phyloP scores from a whole-genome alignment of 2,113 vertebrate species.

The Henicopernis longicauda region DNA sequence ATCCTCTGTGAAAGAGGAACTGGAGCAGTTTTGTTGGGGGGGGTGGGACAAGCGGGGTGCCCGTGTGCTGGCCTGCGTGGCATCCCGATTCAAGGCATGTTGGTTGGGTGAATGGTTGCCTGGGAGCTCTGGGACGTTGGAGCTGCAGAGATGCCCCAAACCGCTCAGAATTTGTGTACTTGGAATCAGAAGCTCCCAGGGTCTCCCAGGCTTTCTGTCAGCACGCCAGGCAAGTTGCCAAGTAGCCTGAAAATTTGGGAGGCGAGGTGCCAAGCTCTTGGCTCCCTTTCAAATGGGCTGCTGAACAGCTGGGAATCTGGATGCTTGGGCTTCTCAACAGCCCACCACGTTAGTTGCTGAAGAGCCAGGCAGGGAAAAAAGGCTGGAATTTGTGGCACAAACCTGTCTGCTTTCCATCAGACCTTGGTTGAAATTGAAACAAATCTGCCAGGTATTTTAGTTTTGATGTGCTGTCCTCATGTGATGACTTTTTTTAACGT shows the following conservation, averaged over 20 bases:
- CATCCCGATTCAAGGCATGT: neutral
- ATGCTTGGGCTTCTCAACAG: slow-evolving; percentile 47
- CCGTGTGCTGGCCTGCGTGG: neutral
- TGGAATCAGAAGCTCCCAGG: slow-evolving; percentile 49
- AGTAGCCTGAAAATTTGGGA: slow-evolving; percentile 58
- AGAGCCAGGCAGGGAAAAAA: neutral
- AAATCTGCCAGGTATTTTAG: neutral
- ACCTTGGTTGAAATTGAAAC: neutral
- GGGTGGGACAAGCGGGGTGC: neutral
- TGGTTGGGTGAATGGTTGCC: slow-evolving; percentile 45
- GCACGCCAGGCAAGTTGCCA: slow-evolving; percentile 21
- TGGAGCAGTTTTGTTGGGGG: neutral
- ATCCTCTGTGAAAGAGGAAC: slow-evolving; percentile 3
- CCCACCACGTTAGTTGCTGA: slow-evolving; percentile 1
- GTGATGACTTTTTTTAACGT: neutral
- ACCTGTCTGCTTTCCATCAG: neutral
- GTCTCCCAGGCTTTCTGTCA: slow-evolving; percentile 59
- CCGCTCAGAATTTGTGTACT: slow-evolving; percentile 29
- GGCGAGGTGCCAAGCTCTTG: slow-evolving; percentile 48
- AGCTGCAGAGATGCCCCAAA: neutral
- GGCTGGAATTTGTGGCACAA: neutral
- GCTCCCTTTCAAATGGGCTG: slow-evolving; percentile 54
- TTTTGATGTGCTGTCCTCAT: neutral
- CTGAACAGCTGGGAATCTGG: slow-evolving; percentile 63
- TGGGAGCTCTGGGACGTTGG: neutral